These are phyloP conservation scores for Orbicella faveolata DNA, from an alignment of 64 coral and sea anemone genomes.

Conservation along the genomic window DNA sequence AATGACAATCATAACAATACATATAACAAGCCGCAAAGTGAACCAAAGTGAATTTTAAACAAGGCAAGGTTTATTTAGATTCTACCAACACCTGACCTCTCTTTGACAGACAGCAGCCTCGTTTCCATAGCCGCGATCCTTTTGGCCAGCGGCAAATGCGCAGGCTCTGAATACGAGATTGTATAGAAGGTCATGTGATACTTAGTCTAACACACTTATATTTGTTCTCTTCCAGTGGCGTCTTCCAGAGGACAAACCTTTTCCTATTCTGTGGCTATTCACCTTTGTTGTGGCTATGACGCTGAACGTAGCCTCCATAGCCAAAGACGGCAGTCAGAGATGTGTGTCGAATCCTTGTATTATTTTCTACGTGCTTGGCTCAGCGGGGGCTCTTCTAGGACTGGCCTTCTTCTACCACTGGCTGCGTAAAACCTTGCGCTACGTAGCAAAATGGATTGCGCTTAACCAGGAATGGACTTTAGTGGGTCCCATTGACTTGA, in stretches of 20 bases:
- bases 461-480: conserved; percentile 94
- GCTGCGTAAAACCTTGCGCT: conserved; percentile 71
- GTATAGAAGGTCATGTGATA: not conserved
- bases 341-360: conserved; percentile 90
- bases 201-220: not conserved
- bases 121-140: too few species aligned
- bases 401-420: conserved; percentile 89
- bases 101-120: too few species aligned
- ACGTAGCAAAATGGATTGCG: conserved; percentile 82
- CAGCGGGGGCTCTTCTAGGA: conserved; percentile 78
- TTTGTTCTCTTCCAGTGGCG: conserved; percentile 77
- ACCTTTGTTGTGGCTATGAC: conserved; percentile 84
- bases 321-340: conserved; percentile 84
- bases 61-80: too few species aligned
- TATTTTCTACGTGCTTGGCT: conserved; percentile 90
- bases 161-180: too few species aligned
- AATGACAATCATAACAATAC: too few species aligned
- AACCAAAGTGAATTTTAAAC: too few species aligned
- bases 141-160: too few species aligned
- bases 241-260: conserved; percentile 85
- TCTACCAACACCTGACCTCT: too few species aligned
- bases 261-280: conserved; percentile 86
- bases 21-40: too few species aligned
- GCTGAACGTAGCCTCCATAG: conserved; percentile 86
- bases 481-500: conserved; percentile 50